A percentile compares a stretch with the other conserved stretches of the same genome.
Evolutionary conservation across 64 coral and sea anemone genomes (phyloP).

Genomic region (Montipora foliosa): DNA sequence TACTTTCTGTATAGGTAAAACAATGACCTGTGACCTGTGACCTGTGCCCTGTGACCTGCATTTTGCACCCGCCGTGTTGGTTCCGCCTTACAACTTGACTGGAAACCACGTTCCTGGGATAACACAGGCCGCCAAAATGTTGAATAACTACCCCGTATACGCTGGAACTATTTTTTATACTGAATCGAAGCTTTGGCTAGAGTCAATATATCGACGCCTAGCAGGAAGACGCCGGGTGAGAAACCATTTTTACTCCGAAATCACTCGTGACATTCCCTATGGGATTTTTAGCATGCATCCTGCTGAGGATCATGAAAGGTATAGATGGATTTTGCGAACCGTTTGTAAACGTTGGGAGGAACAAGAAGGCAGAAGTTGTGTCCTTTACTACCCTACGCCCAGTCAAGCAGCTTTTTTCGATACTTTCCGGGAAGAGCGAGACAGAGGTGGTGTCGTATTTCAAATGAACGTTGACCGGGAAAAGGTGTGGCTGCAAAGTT

Average conservation of each 20-base stretch:
- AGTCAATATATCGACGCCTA: slow-evolving; percentile 27
- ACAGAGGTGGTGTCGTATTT: slow-evolving; percentile 50
- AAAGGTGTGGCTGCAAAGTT: not conserved
- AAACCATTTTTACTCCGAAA: slow-evolving; percentile 65
- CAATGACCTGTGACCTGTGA: too few relatives aligned
- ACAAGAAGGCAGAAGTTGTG: slow-evolving; percentile 73
- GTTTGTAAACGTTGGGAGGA: slow-evolving; percentile 51
- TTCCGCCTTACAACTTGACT: not conserved
- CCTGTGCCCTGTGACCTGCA: too few relatives aligned
- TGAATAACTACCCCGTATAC: slow-evolving; percentile 11
- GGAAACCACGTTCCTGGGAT: slow-evolving; percentile 3
- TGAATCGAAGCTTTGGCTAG: slow-evolving; percentile 33
- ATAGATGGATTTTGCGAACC: slow-evolving; percentile 57
- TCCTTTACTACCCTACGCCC: slow-evolving; percentile 59
- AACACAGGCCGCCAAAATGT: not conserved
- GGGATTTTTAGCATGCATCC: slow-evolving; percentile 57
- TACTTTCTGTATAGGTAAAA: too few relatives aligned
- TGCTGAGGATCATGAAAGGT: slow-evolving; percentile 33
- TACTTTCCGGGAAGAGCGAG: slow-evolving; percentile 33
- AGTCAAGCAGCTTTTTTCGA: slow-evolving; percentile 60
- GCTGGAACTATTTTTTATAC: slow-evolving; percentile 12
- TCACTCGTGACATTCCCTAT: slow-evolving; percentile 54
- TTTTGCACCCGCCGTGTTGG: not conserved
- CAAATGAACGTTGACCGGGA: slow-evolving; percentile 46
- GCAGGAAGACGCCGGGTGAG: slow-evolving; percentile 20